These are phyloP conservation scores for Latrodectus hesperus DNA, from an alignment of 2,888 invertebrate genomes.

Conservation along the genomic window DNA sequence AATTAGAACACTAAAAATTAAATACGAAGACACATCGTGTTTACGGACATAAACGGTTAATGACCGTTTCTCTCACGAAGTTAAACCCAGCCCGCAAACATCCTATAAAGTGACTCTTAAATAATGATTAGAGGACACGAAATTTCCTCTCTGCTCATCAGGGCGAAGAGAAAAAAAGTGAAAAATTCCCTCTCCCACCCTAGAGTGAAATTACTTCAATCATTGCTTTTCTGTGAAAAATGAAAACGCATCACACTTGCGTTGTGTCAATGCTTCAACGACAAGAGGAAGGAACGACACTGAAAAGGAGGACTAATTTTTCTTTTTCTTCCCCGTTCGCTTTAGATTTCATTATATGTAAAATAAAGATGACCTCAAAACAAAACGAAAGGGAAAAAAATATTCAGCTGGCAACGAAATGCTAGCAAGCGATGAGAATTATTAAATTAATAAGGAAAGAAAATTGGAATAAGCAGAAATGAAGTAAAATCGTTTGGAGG, in stretches of 20 bases:
- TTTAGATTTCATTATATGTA: too few species aligned
- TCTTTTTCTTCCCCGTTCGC: too few species aligned
- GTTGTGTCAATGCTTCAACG: background rate
- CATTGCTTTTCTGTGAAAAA: background rate
- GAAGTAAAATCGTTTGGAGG: too few species aligned
- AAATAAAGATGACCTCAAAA: too few species aligned
- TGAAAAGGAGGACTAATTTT: background rate
- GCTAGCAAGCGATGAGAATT: too few species aligned
- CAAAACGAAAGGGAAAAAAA: too few species aligned
- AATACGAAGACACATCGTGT: too few species aligned
- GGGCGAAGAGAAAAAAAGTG: background rate
- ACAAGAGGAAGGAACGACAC: background rate
- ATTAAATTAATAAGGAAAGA: too few species aligned
- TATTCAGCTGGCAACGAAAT: too few species aligned
- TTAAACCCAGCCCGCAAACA: background rate
- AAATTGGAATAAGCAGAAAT: too few species aligned
- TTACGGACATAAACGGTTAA: background rate
- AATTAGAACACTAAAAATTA: too few species aligned
- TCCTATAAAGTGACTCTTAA: background rate
- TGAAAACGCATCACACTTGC: background rate
- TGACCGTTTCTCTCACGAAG: background rate
- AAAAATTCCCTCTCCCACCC: background rate
- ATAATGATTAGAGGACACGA: slow-evolving; percentile 1
- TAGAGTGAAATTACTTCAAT: background rate
- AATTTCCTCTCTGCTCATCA: background rate